phyloP scores from a whole-genome alignment of 2,113 vertebrate species.

The Oenanthe melanoleuca region DNA sequence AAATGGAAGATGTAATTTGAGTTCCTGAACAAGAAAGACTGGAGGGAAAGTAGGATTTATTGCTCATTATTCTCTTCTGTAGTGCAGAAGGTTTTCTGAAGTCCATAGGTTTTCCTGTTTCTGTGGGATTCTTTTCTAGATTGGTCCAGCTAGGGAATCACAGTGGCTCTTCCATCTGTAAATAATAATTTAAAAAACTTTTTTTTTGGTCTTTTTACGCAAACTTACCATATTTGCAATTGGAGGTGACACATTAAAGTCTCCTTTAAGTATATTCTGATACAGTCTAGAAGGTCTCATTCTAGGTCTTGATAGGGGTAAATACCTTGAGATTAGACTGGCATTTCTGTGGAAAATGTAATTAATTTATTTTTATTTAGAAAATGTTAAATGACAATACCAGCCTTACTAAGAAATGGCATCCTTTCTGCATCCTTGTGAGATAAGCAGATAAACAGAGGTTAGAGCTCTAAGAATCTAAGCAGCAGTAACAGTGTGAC shows the following conservation, averaged over 20 bases:
- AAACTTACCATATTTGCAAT: neutral
- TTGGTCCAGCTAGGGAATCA: neutral
- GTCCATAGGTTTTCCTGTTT: neutral
- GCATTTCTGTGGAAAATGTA: neutral
- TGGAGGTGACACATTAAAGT: neutral
- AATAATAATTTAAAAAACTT: neutral
- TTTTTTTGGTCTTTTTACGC: neutral
- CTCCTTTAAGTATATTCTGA: neutral
- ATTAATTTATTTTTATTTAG: neutral
- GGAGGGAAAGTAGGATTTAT: neutral
- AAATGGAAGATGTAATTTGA: neutral
- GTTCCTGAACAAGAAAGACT: neutral
- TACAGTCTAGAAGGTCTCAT: fast-evolving
- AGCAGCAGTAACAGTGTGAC: neutral
- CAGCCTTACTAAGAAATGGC: neutral
- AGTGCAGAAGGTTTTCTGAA: neutral
- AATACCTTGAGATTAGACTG: neutral
- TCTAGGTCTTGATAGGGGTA: neutral
- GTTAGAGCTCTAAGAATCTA: neutral
- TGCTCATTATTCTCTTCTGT: fast-evolving
- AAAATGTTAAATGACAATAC: neutral
- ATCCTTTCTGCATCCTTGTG: neutral
- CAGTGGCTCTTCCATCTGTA: neutral
- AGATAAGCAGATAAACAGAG: neutral
- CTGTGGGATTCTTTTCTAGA: neutral